Base-by-base conservation (phyloP, 2,888 invertebrate genomes). In the Diplazon laetatorius region DNA sequence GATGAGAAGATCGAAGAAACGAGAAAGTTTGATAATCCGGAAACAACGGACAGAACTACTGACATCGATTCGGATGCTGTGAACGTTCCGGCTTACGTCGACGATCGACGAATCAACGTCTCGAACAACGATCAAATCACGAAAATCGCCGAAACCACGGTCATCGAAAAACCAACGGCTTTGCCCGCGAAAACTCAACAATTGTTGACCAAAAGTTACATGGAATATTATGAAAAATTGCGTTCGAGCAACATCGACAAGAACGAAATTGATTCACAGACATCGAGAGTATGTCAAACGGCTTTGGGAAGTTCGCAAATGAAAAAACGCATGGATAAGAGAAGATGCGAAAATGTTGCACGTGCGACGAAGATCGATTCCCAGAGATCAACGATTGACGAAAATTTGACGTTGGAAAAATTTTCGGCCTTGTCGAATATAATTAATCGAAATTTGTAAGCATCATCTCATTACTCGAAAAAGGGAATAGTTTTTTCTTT, bases 221-320 rank as follows among this genome's bases (percentile, higher is more conserved):
- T 86, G 84, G 85, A 89, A 5, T 89, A 87, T 82, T 89, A 88
- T 30, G 86, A 86, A 12, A 87, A 84, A 80, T 80, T 87, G 20
- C 85, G 76, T 22, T 46, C 75, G 1, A 71, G 79, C 6, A 82
- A 83, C 60, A 71, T 80, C 30, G 57, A 68, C 8, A 75, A 82
- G 22, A 30, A 76, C 2, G 60, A 42, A 6, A 76, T 42, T 66
- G n/a, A 72, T 0, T 80, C 84, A 9, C 80, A 84, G 20, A n/a
- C 77, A 83, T 46, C 85, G 81, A 73, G 81, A 73, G 48, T 82
- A 5, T 80, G 69, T 73, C 82, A 85, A 18, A 46, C 85, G 20
- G 66, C 79, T 4, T 82, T 84, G 81, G 83, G 81, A 10, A 76
- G 80, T 1, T 78, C 85, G 0, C 72, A 78, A 30, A 57, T 62